These are phyloP conservation scores for Deroptyus accipitrinus DNA, from an alignment of 2,113 vertebrate species.

Conservation along the genomic window DNA sequence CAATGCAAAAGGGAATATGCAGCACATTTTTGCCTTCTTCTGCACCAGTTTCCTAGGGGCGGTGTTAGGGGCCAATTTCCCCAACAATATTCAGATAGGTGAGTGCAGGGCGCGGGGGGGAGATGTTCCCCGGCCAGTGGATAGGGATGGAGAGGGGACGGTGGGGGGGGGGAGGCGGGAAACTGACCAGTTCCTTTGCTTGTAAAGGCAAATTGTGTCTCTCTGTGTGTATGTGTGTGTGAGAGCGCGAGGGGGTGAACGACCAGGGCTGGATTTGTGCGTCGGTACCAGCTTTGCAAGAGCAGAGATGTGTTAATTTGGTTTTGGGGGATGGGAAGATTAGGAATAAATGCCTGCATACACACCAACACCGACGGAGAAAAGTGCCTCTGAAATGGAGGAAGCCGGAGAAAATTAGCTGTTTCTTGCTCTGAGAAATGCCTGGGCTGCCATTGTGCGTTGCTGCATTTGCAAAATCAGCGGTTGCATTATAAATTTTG, in stretches of 20 bases:
- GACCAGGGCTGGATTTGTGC: neutral
- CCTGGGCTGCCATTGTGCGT: conserved; percentile 25
- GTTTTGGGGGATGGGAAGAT: conserved; percentile 22
- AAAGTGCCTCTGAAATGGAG: conserved; percentile 72
- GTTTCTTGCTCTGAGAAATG: conserved; percentile 3
- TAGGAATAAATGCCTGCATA: conserved; percentile 31
- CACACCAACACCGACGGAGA: neutral
- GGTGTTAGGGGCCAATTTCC: conserved; percentile 97
- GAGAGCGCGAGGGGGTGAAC: neutral
- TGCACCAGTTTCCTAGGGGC: conserved; percentile 97
- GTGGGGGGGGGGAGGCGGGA: neutral
- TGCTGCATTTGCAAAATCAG: conserved; percentile 45
- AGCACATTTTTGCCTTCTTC: conserved; percentile 96
- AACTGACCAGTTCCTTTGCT: neutral
- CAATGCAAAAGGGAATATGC: conserved; percentile 99
- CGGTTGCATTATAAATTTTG: neutral
- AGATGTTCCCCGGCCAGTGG: neutral
- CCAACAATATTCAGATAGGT: conserved; percentile 99
- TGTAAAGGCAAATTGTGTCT: neutral
- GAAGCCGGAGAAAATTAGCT: neutral
- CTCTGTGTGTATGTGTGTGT: neutral
- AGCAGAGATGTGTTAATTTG: neutral
- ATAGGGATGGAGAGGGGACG: neutral
- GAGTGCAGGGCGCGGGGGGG: conserved; percentile 68
- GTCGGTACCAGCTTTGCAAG: neutral